Evolutionary conservation across 2,888 invertebrate species (phyloP).

Genomic region (Eupithecia inturbata): DNA sequence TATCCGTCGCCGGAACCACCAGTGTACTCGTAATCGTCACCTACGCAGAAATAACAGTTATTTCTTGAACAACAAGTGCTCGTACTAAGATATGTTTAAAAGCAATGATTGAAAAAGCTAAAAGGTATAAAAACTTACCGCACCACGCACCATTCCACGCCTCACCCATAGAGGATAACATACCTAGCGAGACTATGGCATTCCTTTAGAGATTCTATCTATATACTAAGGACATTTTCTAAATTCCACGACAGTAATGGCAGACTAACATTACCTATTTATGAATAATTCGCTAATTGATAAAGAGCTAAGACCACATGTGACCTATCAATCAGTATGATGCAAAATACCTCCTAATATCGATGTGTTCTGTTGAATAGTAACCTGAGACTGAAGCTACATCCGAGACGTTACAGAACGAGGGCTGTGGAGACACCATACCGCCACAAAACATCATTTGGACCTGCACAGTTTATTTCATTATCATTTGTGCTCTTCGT

Average conservation of each 20-base stretch:
- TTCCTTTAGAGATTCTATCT: slow-evolving; percentile 1
- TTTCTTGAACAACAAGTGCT: background rate
- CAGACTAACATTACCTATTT: background rate
- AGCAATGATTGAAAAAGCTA: slow-evolving; percentile 44
- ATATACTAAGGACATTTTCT: slow-evolving; percentile 1
- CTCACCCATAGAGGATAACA: slow-evolving; percentile 47
- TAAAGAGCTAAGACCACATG: background rate
- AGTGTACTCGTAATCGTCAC: slow-evolving; percentile 81
- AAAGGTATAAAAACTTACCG: slow-evolving; percentile 71
- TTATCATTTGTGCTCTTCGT: background rate
- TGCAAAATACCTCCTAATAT: background rate
- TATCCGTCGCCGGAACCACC: slow-evolving; percentile 81
- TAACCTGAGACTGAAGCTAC: slow-evolving; percentile 77
- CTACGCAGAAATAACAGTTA: slow-evolving; percentile 52
- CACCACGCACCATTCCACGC: slow-evolving; percentile 73
- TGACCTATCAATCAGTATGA: slow-evolving; percentile 6
- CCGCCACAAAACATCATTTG: slow-evolving; percentile 79
- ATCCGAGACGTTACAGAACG: slow-evolving; percentile 79
- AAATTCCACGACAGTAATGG: background rate
- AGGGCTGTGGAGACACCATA: slow-evolving; percentile 78
- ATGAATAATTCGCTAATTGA: background rate
- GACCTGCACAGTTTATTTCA: slow-evolving; percentile 59
- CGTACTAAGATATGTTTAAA: slow-evolving; percentile 39
- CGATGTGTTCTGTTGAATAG: slow-evolving; percentile 11
- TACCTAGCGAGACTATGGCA: slow-evolving; percentile 14